Evolutionary conservation across 2,113 vertebrate species (phyloP).

Genomic region (Eonycteris spelaea): DNA sequence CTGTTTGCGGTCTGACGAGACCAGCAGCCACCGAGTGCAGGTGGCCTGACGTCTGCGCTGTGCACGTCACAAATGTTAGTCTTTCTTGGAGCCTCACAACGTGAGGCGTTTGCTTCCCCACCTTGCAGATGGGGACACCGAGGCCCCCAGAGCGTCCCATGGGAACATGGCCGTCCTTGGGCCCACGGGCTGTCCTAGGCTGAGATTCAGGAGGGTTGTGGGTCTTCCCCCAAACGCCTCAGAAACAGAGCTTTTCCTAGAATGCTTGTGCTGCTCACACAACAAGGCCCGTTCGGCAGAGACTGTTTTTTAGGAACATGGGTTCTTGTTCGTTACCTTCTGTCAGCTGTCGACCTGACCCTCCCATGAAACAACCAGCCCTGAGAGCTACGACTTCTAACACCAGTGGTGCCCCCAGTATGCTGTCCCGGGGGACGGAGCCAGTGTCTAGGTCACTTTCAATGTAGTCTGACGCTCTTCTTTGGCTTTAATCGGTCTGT

Average conservation of each 20-base stretch:
- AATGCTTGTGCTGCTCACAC: neutral
- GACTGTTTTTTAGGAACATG: neutral
- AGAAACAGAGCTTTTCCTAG: neutral
- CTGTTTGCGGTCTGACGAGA: neutral
- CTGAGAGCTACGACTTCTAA: neutral
- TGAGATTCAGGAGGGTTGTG: neutral
- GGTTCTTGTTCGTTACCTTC: neutral
- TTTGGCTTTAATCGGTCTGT: neutral
- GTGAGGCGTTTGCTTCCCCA: neutral
- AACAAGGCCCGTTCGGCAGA: neutral
- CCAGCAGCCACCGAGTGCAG: accelerated
- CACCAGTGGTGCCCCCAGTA: neutral
- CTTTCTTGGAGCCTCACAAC: neutral
- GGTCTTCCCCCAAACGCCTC: neutral
- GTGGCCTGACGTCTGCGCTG: neutral
- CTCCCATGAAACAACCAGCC: neutral
- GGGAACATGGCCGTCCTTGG: neutral
- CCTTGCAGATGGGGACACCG: neutral
- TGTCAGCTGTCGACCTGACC: neutral
- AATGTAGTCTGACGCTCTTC: neutral
- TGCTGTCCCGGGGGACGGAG: neutral
- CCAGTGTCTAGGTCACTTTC: neutral
- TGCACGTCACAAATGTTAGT: accelerated
- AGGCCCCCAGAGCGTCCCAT: accelerated
- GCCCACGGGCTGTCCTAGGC: neutral